Base-by-base conservation (phyloP, 2,888 invertebrate genomes). In the Leucozona laternaria region DNA sequence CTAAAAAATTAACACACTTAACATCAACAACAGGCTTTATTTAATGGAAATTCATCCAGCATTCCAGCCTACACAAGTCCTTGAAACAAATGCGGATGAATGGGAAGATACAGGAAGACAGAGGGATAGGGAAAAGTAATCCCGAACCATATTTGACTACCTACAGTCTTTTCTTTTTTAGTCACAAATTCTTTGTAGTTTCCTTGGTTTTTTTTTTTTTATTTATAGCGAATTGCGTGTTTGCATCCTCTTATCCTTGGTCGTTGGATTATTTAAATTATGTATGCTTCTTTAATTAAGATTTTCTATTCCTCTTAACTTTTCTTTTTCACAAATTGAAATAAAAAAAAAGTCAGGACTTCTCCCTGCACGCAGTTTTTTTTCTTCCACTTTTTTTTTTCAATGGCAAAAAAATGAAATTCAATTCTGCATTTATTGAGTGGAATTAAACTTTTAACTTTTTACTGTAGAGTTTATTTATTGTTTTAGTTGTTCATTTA, bases 41-140 rank as follows among this genome's bases (percentile, higher is more conserved):
- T 60, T 20, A 40, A 60, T 15, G 15, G 22, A 40, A 40, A 60
- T 60, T 40, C n/a, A 40, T 60, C 22, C 15, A 60, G 8, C 15
- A 40, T 60, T 40, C 22, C 48, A 60, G 22, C 37, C n/a, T n/a
- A 25, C 58, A 43, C 8, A 5, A 31, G 58, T 77, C 77, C 85
- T 77, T 85, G 76, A 68, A 62, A 77, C 72, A 72, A 85, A 80
- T 72, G 76, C 85, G n/a, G 2, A 37, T 37, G 15, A 40, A 60
- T n/a, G 13, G 37, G 22, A 37, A 60, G 37, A 40, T 6, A 28
- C 31, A 40, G 40, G 31, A 17, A 17, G 17, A 58, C 17, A 58
- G 3, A 37, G 20, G 43, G 17, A 2, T 2, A 66, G 34, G 66
- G 10, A 45, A 34, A 25, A 34, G 13, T 64, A 62, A 57, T 34